Conservation (phyloP, 1,140 invertebrate species). For the Steinernema feltiae region DNA sequence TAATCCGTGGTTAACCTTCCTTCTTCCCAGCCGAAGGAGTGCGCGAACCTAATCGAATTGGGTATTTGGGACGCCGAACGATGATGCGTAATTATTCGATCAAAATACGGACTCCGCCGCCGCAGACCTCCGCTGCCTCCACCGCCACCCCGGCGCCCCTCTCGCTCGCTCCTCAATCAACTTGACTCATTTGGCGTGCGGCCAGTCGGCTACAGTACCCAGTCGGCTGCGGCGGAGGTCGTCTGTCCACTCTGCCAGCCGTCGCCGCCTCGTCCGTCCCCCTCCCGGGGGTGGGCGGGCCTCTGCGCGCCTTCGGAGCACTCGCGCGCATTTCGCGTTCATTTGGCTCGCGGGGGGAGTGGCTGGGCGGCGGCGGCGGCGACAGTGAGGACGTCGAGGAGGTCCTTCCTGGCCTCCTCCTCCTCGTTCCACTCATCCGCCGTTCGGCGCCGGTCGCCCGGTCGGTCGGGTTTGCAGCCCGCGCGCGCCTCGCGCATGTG, state of each 20-base stretch:
- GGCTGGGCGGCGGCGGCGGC: neutral
- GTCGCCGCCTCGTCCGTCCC: neutral
- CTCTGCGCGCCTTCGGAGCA: neutral
- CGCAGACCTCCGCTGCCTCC: neutral
- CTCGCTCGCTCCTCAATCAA: neutral
- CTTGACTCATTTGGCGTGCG: neutral
- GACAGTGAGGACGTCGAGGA: neutral
- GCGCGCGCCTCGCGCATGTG: neutral
- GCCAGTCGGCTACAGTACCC: neutral
- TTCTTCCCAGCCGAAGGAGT: neutral
- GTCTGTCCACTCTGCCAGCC: neutral
- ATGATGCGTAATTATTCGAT: conserved; percentile 8
- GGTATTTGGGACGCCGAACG: conserved; percentile 9
- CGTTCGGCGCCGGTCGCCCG: too few relatives aligned
- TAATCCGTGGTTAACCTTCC: conserved; percentile 11
- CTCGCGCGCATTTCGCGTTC: neutral
- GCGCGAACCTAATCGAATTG: conserved; percentile 12
- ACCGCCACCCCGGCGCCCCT: too few relatives aligned
- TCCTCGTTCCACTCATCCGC: neutral
- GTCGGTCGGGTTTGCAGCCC: too few relatives aligned
- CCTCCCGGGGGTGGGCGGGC: neutral
- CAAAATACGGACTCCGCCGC: neutral
- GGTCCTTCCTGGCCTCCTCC: neutral
- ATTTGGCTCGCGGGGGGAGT: conserved; percentile 4
- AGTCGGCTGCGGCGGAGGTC: neutral